Evolutionary conservation across 2,797 vertebrate species (phyloP).

Genomic region (Pantherophis alleghaniensis): DNA sequence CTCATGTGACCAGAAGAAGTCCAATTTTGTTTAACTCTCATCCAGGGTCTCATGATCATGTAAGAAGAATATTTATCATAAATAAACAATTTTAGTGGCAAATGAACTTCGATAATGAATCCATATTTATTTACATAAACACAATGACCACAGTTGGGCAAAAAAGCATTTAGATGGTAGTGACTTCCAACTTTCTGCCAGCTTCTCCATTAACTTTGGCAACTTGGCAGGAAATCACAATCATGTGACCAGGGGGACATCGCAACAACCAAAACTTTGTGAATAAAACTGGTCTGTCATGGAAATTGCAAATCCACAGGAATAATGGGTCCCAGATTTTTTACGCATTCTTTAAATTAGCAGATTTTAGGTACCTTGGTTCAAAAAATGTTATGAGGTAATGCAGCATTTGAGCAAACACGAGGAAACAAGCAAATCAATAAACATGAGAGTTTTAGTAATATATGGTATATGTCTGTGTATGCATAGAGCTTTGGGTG

Average conservation of each 20-base stretch:
- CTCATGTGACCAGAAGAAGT: not conserved
- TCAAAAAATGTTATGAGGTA: not conserved
- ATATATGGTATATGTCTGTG: not conserved
- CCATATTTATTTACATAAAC: not conserved
- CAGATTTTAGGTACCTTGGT: not conserved
- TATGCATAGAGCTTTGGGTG: conserved; percentile 38
- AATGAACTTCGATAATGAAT: not conserved
- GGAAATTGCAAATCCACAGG: not conserved
- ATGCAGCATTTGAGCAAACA: not conserved
- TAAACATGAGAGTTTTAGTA: not conserved
- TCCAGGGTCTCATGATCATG: not conserved
- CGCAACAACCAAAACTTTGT: not conserved
- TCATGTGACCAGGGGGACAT: not conserved
- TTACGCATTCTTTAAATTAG: not conserved
- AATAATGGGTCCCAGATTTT: not conserved
- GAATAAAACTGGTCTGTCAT: not conserved
- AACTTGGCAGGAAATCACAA: not conserved
- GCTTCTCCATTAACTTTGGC: not conserved
- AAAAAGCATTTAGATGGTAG: not conserved
- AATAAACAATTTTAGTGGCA: not conserved
- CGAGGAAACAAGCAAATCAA: not conserved
- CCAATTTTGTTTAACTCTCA: not conserved
- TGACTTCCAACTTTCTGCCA: not conserved
- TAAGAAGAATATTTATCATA: not conserved
- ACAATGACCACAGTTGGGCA: not conserved